Base-by-base conservation (phyloP, 2,888 invertebrate species). In the Odontocolon sp. region DNA sequence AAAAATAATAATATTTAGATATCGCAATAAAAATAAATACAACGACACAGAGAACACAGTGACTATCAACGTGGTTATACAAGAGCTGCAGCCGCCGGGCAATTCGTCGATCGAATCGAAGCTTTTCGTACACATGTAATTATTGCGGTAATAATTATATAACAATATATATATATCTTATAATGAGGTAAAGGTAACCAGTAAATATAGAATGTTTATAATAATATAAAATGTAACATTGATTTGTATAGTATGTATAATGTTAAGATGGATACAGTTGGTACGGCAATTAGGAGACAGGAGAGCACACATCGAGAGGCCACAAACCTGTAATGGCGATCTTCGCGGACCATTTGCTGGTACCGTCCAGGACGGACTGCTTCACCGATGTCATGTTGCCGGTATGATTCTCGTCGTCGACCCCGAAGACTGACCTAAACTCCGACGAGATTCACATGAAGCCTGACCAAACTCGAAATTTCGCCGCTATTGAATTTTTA, bases 341-440 rank as follows among this genome's bases (percentile, higher is more conserved):
- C 95, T 99, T 99, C 90, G 99, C 99, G 90, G 99, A 99, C 99
- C 99, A 99, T 93, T 99, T 99, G 91, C 98, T 98, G 85, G 99
- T 99, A 90, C 99, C 99, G 92, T 99, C 99, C 92, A 99, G 94
- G 89, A 99, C 99, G 90, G 97, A 97, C 93, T 99, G 98, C 94
- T 99, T 98, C 90, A 99, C 98, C 84, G 97, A 95, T 92, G 97
- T 97, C 97, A 99, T 97, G 93, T 99, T 98, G 89, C 97, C 97
- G 83, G 95, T 93, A 92, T 99, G 98, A 89, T 95, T 96, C 92
- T 97, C 97, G 91, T 95, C 95, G 92, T 99, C 98, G 91, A 98
- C 96, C 93, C 96, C 95, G 93, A 98, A 98, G 92, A 98, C 98
- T 92, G 95, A 95, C 95, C 98, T 98, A 94, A 86, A 89, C 88